Evolutionary conservation across 2,888 invertebrate genomes (phyloP).

Genomic region (Anarsia innoxiella): DNA sequence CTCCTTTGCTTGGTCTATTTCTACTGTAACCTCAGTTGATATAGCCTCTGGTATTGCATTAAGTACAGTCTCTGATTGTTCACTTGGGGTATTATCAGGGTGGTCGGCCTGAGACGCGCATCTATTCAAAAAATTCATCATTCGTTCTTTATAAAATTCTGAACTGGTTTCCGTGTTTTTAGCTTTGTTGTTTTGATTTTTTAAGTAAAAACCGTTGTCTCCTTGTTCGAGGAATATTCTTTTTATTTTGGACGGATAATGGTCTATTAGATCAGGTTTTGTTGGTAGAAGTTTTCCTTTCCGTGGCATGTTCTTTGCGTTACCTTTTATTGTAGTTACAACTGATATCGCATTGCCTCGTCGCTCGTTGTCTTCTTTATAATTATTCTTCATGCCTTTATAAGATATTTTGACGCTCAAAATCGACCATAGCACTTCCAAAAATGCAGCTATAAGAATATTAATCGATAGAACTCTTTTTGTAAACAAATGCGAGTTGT

Average conservation of each 20-base stretch:
- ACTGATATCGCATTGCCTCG: slow-evolving; percentile 69
- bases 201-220: slow-evolving; percentile 58
- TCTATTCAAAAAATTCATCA: slow-evolving; percentile 61
- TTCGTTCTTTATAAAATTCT: slow-evolving; percentile 62
- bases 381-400: slow-evolving; percentile 76
- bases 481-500: slow-evolving; percentile 45
- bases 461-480: slow-evolving; percentile 73
- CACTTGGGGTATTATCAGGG: slow-evolving; percentile 45
- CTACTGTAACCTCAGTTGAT: slow-evolving; percentile 24
- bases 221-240: slow-evolving; percentile 64
- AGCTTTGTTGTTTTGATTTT: slow-evolving; percentile 61
- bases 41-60: slow-evolving; percentile 50
- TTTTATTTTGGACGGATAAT: slow-evolving; percentile 72
- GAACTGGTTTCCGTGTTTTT: slow-evolving; percentile 62
- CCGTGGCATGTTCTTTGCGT: slow-evolving; percentile 47
- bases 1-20: slow-evolving; percentile 17
- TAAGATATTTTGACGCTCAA: slow-evolving; percentile 76
- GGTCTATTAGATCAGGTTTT: slow-evolving; percentile 71
- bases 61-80: slow-evolving; percentile 44
- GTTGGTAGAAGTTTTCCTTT: slow-evolving; percentile 56
- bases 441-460: slow-evolving; percentile 73
- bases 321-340: slow-evolving; percentile 73
- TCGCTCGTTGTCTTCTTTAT: slow-evolving; percentile 70
- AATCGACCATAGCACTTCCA: slow-evolving; percentile 77
- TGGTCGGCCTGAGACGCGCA: slow-evolving; percentile 54